These are phyloP conservation scores for Clitarchus hookeri DNA, from an alignment of 2,888 invertebrate genomes.

Conservation along the genomic window DNA sequence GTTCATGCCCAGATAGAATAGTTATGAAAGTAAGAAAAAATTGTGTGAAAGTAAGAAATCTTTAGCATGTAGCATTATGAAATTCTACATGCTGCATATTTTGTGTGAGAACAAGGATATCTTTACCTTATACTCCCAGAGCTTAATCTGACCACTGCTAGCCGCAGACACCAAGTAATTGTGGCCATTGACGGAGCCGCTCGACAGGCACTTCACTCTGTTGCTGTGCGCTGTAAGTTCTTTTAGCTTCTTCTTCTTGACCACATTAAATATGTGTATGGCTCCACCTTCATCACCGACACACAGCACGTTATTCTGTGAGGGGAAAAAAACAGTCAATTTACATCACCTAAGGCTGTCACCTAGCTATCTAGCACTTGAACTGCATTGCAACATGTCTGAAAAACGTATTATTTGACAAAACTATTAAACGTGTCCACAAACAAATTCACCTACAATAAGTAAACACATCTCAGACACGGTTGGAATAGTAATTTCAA, in stretches of 20 bases:
- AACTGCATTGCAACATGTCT: too few species aligned
- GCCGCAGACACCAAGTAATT: slow-evolving; percentile 59
- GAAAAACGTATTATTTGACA: too few species aligned
- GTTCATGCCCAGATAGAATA: too few species aligned
- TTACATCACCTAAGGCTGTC: not conserved
- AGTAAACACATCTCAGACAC: too few species aligned
- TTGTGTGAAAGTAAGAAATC: too few species aligned
- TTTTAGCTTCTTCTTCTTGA: slow-evolving; percentile 54
- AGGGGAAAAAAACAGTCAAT: slow-evolving; percentile 28
- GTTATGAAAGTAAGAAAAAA: too few species aligned
- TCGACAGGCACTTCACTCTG: slow-evolving; percentile 20
- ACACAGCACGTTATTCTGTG: slow-evolving; percentile 62
- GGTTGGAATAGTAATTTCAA: too few species aligned
- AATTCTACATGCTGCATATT: too few species aligned
- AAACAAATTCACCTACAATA: too few species aligned
- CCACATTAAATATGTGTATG: slow-evolving; percentile 53
- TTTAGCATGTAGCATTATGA: too few species aligned
- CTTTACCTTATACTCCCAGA: slow-evolving; percentile 63
- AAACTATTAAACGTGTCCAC: too few species aligned
- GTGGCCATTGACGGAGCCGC: not conserved
- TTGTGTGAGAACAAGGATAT: not conserved
- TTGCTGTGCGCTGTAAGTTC: slow-evolving; percentile 55
- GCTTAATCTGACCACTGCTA: slow-evolving; percentile 78
- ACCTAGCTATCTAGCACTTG: too few species aligned
- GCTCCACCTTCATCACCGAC: slow-evolving; percentile 78